These are phyloP conservation scores for Eubasilissa regina DNA, from an alignment of 1,140 invertebrate species.

Conservation along the genomic window DNA sequence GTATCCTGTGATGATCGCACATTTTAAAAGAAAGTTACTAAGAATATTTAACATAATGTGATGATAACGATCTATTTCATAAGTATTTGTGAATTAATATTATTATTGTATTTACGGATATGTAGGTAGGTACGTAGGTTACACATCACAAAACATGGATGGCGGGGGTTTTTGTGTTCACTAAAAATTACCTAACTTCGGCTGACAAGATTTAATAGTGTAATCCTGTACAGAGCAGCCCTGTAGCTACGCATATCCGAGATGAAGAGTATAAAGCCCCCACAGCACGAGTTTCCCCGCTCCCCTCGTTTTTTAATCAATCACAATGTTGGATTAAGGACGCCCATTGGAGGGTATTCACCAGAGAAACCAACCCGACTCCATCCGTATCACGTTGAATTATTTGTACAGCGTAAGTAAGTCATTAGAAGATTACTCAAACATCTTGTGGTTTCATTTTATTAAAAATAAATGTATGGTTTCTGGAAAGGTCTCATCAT, in stretches of 20 bases:
- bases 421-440: constrained; percentile 17
- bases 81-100: not conserved
- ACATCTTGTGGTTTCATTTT: constrained; percentile 27
- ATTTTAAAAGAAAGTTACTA: no score
- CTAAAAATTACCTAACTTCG: not conserved
- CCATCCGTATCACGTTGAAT: constrained; percentile 1
- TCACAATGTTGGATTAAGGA: constrained; percentile 45
- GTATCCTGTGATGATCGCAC: no score
- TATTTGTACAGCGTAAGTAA: constrained; percentile 15
- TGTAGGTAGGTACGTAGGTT: not conserved
- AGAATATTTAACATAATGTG: no score
- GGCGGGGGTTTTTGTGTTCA: not conserved
- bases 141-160: not conserved
- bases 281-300: constrained; percentile 16
- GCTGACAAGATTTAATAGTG: not conserved
- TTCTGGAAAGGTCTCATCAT: no score
- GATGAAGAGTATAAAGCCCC: not conserved
- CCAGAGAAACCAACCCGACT: constrained; percentile 26
- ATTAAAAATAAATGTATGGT: not conserved
- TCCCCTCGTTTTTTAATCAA: constrained; percentile 48
- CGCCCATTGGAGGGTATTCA: constrained; percentile 36
- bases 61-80: no score
- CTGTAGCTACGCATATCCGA: constrained; percentile 2
- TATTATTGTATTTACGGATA: not conserved
- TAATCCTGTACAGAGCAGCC: not conserved